Evolutionary conservation across 2,888 invertebrate genomes (phyloP), one percentile per base, ranked within the genome.

Genomic region (Erebia ligea): DNA sequence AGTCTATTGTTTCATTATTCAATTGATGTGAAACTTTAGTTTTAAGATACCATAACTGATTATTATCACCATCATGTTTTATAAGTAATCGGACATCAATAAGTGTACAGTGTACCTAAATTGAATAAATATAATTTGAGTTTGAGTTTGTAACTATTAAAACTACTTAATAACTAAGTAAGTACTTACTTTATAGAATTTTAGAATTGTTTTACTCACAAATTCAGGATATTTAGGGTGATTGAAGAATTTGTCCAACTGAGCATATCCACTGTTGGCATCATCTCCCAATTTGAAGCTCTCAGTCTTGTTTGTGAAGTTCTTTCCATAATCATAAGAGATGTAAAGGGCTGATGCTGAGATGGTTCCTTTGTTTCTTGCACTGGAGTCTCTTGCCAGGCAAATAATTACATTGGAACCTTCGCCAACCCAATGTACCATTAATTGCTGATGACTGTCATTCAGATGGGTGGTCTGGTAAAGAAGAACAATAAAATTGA

Each of bases 381-480:
- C 94, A 68, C 93, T 92, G 15, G 96, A 95, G 85, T 97, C 97
- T 78, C 96, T 94, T 2, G 98, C 97, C 75, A 98, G 90, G 81
- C 98, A 98, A 76, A 98, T 96, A 79, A 98, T 97, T 42, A 98
- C 97, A 88, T 97, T 95, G 73, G 97, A 97, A 21, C 96, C 96
- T 86, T 97, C 96, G 40, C 98, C 98, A 13, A 98, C 97, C 98
- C 98, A 98, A 87, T 98, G 97, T 11, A 98, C 97, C 95, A 98
- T 96, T 80, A 98, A 89, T 84, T 98, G 97, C 81, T 97, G 97
- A 84, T 98, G 98, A 75, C 95, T 96, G 89, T 98, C 98, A 89
- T 98, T 97, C 25, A 98, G 93, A 71, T 95, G 92, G 75, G 95
- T 96, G 67, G 96, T 95, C 98, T 98, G 94, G 21, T 68, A 64